Evolutionary conservation across 2,888 invertebrate genomes (phyloP), one percentile per base, ranked within the genome.

Genomic region (Microctonus hyperodae): DNA sequence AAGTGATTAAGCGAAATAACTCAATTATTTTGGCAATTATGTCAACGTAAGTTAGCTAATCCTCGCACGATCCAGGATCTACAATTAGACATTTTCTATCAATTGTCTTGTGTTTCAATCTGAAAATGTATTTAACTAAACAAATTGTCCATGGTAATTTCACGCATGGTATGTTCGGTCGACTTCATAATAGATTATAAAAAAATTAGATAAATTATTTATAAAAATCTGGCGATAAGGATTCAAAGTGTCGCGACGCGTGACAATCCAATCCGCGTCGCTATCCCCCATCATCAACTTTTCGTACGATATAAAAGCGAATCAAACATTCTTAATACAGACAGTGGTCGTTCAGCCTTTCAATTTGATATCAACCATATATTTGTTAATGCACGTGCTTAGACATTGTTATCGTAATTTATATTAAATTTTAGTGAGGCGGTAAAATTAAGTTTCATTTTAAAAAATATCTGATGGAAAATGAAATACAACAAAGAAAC

Each of bases 291-390:
- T 58, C 67, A 58, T 63, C 67, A 57, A 64, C 67, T 64, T 31
- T 70, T 71, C 73, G 65, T 69, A 71, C 72, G 70, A 78, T 79
- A 77, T 79, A 75, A 71, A 79, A 78, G 72, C 76, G 73, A 75
- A 73, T 72, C 74, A 71, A 67, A 74, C 74, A 76, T 78, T 77
- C 74, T 73, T 74, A 73, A 73, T 69, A 60, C 60, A 56, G 59
- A 68, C 72, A 73, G 72, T 72, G 67, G 65, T 68, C 73, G 70
- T 70, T 70, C 69, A 60, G 67, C 67, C 66, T 67, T 67, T 64
- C 63, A 64, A 68, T 72, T 72, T 68, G 68, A 56, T 61, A 50
- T 13, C 33, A 67, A 35, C 58, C 4, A 31, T 66, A 55, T 55
- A 51, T 50, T 60, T 28, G 23, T n/a, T 9, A 31, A 16, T 31